phyloP scores from a whole-genome alignment of 2,113 vertebrate species.

The Notothenia coriiceps region DNA sequence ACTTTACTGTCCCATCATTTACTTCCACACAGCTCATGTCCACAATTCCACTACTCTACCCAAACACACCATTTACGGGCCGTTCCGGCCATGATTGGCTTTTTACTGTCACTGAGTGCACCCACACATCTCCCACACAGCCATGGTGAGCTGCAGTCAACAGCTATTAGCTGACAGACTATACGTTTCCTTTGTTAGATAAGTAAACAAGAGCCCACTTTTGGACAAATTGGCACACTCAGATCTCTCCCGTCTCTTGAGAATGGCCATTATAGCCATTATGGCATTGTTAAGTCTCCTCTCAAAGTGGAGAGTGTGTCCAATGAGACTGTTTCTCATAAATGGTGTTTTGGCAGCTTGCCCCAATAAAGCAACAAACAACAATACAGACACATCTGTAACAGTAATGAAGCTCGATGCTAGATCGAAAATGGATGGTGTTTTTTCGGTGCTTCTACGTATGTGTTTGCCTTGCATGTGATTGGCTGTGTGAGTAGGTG shows the following conservation, averaged over 20 bases:
- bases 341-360: constrained; percentile 67
- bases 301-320: constrained; percentile 37
- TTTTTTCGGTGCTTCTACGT: constrained; percentile 19
- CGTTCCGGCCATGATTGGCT: constrained; percentile 11
- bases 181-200: constrained; percentile 39
- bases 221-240: constrained; percentile 49
- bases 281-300: constrained; percentile 50
- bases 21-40: background rate
- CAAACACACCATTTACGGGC: constrained; percentile 20
- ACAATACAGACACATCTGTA: constrained; percentile 76
- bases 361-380: constrained; percentile 67
- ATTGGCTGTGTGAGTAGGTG: constrained; percentile 12
- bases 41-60: constrained; percentile 20
- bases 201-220: constrained; percentile 64
- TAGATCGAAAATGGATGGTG: constrained; percentile 39
- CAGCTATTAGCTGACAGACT: constrained; percentile 43
- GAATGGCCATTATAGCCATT: constrained; percentile 64
- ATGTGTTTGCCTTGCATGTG: background rate
- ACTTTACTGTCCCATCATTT: background rate
- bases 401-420: constrained; percentile 60
- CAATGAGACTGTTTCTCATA: constrained; percentile 69
- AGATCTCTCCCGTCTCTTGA: constrained; percentile 26
- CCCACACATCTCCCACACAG: background rate
- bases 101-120: constrained; percentile 10
- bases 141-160: constrained; percentile 37